Evolutionary conservation across 2,113 vertebrate species (phyloP).

Genomic region (Pelecanus crispus): DNA sequence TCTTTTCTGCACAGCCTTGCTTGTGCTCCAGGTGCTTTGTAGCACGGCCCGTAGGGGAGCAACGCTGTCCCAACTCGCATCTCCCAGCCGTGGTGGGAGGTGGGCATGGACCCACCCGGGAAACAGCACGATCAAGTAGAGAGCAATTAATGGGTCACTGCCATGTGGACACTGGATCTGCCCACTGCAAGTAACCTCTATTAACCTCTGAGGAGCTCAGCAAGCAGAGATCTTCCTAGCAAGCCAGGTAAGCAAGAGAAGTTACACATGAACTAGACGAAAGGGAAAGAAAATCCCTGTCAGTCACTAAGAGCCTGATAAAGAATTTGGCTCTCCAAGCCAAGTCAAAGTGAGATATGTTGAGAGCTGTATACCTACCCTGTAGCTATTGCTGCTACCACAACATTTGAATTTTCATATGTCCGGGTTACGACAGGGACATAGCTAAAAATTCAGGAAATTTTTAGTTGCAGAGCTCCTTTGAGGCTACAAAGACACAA

Average conservation of each 20-base stretch:
- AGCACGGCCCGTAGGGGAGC: background rate
- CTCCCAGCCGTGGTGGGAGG: rapidly evolving
- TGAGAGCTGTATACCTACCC: background rate
- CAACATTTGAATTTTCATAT: background rate
- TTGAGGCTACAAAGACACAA: background rate
- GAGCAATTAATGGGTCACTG: background rate
- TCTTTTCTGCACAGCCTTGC: background rate
- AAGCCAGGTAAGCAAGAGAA: background rate
- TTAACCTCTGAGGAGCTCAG: background rate
- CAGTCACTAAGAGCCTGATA: background rate
- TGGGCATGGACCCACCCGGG: rapidly evolving
- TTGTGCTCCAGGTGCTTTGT: rapidly evolving
- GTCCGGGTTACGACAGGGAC: background rate
- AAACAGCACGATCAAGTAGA: rapidly evolving
- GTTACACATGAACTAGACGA: background rate
- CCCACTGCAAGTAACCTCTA: too few relatives aligned
- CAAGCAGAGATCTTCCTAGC: background rate
- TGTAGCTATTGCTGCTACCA: background rate
- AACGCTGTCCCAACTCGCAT: rapidly evolving
- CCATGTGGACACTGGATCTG: background rate
- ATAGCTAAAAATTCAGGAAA: background rate
- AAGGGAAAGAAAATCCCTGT: background rate
- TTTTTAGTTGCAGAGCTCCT: background rate
- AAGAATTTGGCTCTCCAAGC: background rate
- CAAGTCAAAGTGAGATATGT: background rate